Evolutionary conservation across 2,888 invertebrate species (phyloP), one percentile per base, ranked within the genome.

Genomic region (Lasioglossum vierecki): DNA sequence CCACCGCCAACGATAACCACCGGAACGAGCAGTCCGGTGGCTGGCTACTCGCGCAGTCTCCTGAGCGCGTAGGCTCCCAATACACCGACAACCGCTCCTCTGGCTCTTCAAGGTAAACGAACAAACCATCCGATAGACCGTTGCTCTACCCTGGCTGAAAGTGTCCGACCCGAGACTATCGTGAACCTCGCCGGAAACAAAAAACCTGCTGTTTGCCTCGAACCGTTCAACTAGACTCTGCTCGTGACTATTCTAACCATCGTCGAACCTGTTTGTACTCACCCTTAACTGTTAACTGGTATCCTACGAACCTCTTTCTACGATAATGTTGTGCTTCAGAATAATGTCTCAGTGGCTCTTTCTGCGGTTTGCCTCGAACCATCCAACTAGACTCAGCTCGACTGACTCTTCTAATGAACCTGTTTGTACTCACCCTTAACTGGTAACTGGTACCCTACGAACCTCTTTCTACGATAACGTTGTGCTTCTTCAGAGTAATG

Each of bases 1-100:
- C 84, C 84, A 76, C 81, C 84, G 75, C 46, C 80, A 77, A 80
- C 88, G 81, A 88, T 86, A 88, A 88, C 84, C 84, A 91, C 88
- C 89, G 86, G 82, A 90, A 89, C 88, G 82, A 80, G 76, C 86
- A 88, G 80, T 82, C 83, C 80, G 89, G 81, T 87, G 84, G 90
- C 84, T 80, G 80, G 82, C 15, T 72, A 88, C 88, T 90, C 89
- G 92, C 93, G 93, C 94, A 94, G 94, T 94, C 94, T 93, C 91
- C 92, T 79, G 71, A 91, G 90, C 91, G 92, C 94, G 92, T 92
- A 91, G 90, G 90, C 90, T 90, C 89, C 91, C 89, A 89, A 92
- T 91, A 92, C 92, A 90, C 86, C 88, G 89, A 89, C 88, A 39
- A 87, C 89, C 89, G 91, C 88, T 88, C 92, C 92, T 90, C 91